These are phyloP conservation scores for Gerris buenoi DNA, from an alignment of 1,140 invertebrate genomes.

Conservation along the genomic window DNA sequence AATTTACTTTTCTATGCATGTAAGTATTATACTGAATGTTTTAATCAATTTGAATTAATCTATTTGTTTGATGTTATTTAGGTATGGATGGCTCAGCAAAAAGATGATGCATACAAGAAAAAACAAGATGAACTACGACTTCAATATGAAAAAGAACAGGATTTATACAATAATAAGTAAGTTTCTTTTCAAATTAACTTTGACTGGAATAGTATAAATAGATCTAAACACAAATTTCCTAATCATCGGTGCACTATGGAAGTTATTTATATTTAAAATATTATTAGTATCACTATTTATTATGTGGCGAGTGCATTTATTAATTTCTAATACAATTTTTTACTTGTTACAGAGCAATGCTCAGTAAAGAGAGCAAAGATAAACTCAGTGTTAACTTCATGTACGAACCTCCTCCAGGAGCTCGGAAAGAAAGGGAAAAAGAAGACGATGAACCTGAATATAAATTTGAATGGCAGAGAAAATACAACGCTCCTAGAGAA, in stretches of 20 bases:
- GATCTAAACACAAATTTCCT: neutral
- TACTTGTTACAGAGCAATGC: slow-evolving; percentile 63
- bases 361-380: slow-evolving; percentile 97
- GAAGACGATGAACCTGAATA: slow-evolving; percentile 90
- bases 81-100: slow-evolving; percentile 99
- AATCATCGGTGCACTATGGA: neutral
- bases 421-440: slow-evolving; percentile 76
- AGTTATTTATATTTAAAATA: neutral
- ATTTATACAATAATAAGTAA: slow-evolving; percentile 92
- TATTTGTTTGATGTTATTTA: no score
- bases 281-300: neutral
- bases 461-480: slow-evolving; percentile 98
- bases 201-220: neutral
- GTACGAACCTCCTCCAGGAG: slow-evolving; percentile 98
- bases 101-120: slow-evolving; percentile 90
- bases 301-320: neutral
- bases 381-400: slow-evolving; percentile 98
- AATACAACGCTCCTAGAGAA: slow-evolving; percentile 96
- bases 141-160: slow-evolving; percentile 98
- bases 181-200: slow-evolving; percentile 17
- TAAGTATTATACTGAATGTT: no score
- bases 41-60: no score
- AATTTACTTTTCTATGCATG: no score
- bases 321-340: no score
- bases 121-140: slow-evolving; percentile 91